Evolutionary conservation across 2,888 invertebrate species (phyloP).

Genomic region (Ophioninae sp.): DNA sequence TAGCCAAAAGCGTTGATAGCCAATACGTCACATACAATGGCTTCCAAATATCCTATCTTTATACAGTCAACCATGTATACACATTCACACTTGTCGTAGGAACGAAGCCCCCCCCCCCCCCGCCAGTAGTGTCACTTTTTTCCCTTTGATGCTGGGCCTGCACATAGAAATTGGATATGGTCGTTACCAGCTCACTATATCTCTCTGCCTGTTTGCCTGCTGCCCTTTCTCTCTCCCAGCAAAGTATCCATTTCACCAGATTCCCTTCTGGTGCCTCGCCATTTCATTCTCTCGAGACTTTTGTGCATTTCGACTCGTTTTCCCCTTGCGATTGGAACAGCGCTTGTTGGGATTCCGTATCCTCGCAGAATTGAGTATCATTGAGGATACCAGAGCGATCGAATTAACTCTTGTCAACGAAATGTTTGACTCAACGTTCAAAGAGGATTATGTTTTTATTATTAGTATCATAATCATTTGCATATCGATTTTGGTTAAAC

Average conservation of each 20-base stretch:
- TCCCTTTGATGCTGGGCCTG: slow-evolving; percentile 52
- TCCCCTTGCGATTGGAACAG: slow-evolving; percentile 6
- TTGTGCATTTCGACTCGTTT: slow-evolving; percentile 31
- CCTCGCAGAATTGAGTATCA: slow-evolving; percentile 5
- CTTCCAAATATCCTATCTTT: background rate
- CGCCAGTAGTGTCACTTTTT: slow-evolving; percentile 1
- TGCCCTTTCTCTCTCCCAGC: slow-evolving; percentile 16
- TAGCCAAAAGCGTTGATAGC: background rate
- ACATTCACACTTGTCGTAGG: background rate
- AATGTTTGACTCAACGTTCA: background rate
- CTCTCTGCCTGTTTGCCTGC: slow-evolving; percentile 24
- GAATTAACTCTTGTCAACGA: background rate
- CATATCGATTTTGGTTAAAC: too few species aligned
- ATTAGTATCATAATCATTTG: too few species aligned
- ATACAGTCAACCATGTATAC: background rate
- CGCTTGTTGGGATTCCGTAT: slow-evolving; percentile 19
- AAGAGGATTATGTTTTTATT: background rate
- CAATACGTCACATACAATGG: background rate
- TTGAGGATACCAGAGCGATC: background rate
- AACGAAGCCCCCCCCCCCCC: background rate
- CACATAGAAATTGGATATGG: slow-evolving; percentile 69
- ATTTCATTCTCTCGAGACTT: slow-evolving; percentile 40
- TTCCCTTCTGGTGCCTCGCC: slow-evolving; percentile 29
- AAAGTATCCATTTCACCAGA: slow-evolving; percentile 48
- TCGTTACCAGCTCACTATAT: slow-evolving; percentile 65